phyloP scores from a whole-genome alignment of 2,797 vertebrate genomes.

The Crypturellus tataupa region DNA sequence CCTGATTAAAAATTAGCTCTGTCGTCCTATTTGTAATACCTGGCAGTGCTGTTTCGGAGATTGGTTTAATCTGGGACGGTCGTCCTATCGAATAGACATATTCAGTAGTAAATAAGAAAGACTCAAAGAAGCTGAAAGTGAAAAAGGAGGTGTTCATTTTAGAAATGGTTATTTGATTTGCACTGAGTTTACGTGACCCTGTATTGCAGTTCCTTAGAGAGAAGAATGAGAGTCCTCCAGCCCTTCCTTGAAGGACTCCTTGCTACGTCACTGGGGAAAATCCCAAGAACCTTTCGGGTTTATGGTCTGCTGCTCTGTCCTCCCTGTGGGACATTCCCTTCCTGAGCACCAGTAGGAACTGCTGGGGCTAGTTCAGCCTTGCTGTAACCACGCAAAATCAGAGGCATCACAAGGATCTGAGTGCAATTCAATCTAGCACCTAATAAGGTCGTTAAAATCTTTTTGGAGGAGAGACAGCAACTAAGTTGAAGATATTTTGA shows the following conservation, averaged over 20 bases:
- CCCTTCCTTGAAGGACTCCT: not conserved
- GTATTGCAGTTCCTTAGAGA: not conserved
- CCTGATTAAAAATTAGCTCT: conserved; percentile 65
- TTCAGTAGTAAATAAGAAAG: conserved; percentile 9
- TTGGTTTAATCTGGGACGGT: conserved; percentile 11
- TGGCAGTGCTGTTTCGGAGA: not conserved
- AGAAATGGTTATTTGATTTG: not conserved
- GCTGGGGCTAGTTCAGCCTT: not conserved
- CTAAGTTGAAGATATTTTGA: not conserved
- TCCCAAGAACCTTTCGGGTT: not conserved
- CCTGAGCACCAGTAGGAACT: not conserved
- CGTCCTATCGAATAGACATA: not conserved
- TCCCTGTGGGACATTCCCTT: not conserved
- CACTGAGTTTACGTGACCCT: not conserved
- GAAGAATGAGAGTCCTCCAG: not conserved
- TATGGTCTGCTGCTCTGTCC: not conserved
- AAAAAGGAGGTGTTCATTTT: not conserved
- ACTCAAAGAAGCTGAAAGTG: not conserved
- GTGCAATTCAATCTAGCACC: not conserved
- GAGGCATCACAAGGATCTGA: not conserved
- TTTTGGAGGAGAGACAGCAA: not conserved
- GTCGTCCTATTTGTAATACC: conserved; percentile 44
- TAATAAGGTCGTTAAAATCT: not conserved
- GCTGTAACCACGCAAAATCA: not conserved
- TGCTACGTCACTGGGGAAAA: not conserved